Conservation (phyloP, 1,140 invertebrate species). For the Drosophila tristis region DNA sequence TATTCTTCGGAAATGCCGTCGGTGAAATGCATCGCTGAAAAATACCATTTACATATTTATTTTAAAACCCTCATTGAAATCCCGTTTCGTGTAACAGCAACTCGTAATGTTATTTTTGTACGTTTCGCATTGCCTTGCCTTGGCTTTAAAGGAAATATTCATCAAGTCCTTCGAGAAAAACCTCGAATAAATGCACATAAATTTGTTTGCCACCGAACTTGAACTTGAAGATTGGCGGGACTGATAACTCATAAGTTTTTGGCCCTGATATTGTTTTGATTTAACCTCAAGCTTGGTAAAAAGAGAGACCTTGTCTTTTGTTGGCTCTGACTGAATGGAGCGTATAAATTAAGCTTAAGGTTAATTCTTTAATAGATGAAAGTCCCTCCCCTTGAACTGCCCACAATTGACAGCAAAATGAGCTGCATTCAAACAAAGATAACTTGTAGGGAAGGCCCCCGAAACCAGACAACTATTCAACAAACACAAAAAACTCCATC, state of each 20-base stretch:
- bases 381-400: not conserved
- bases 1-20: too few species aligned
- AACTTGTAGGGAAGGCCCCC: too few species aligned
- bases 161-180: not conserved
- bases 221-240: slow-evolving; percentile 51
- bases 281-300: slow-evolving; percentile 52
- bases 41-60: too few species aligned
- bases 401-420: too few species aligned
- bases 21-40: too few species aligned
- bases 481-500: slow-evolving; percentile 29
- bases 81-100: not conserved
- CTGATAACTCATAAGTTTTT: slow-evolving; percentile 42
- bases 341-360: slow-evolving; percentile 1
- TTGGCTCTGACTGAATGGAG: too few species aligned
- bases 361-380: not conserved
- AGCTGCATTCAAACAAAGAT: too few species aligned
- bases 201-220: slow-evolving; percentile 47
- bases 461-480: not conserved
- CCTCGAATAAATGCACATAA: not conserved
- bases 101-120: not conserved
- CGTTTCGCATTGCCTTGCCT: slow-evolving; percentile 41
- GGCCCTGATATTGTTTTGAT: slow-evolving; percentile 62
- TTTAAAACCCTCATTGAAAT: too few species aligned
- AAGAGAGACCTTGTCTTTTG: too few species aligned
- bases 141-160: not conserved